Evolutionary conservation across 2,113 vertebrate genomes (phyloP).

Genomic region (Noctilio leporinus): DNA sequence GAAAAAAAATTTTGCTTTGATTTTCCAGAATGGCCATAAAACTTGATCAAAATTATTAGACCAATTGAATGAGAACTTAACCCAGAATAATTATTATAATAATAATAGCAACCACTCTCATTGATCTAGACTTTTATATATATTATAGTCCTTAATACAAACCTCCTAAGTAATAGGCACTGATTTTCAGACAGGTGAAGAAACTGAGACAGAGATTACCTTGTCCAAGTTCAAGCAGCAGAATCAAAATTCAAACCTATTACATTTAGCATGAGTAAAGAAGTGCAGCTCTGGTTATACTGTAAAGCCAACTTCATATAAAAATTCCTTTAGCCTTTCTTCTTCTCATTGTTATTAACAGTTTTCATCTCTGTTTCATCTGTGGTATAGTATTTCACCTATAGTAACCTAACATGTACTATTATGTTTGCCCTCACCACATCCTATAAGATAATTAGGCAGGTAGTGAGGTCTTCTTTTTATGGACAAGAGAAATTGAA

Average conservation of each 20-base stretch:
- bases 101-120: neutral
- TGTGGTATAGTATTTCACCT: neutral
- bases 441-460: neutral
- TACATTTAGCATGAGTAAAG: neutral
- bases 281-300: neutral
- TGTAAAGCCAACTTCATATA: neutral
- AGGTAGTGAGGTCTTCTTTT: neutral
- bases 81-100: neutral
- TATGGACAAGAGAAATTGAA: neutral
- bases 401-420: neutral
- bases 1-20: neutral
- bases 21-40: neutral
- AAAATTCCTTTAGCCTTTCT: neutral
- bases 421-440: neutral
- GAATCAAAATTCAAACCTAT: neutral
- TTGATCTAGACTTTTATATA: neutral
- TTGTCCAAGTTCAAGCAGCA: neutral
- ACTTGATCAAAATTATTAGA: neutral
- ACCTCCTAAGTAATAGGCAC: neutral
- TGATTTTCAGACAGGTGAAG: neutral
- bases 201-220: neutral
- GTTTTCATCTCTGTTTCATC: neutral
- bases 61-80: neutral
- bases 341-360: neutral
- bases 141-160: neutral